These are phyloP conservation scores for Phthorimaea operculella DNA, from an alignment of 1,140 invertebrate genomes.

Conservation along the genomic window DNA sequence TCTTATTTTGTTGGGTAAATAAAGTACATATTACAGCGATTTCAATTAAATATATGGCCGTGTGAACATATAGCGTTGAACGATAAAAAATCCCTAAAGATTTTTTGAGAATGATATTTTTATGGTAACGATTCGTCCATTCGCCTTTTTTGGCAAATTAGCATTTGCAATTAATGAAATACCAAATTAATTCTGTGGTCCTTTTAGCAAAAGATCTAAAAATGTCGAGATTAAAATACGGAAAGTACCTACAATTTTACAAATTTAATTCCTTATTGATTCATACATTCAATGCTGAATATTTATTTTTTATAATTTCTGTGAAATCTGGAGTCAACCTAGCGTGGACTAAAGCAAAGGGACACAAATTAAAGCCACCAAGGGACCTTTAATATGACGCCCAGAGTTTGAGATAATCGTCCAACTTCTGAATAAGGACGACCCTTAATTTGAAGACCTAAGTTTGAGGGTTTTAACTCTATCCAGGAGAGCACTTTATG, in stretches of 20 bases:
- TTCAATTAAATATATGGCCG: conserved; percentile 20
- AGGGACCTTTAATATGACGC: conserved; percentile 3
- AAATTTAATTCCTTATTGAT: no score
- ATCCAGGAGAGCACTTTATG: no score
- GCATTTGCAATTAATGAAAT: background rate
- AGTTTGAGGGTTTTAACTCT: background rate
- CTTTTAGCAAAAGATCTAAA: background rate
- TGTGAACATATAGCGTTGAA: conserved; percentile 12
- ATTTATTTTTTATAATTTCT: no score
- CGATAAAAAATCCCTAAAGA: background rate
- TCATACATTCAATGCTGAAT: no score
- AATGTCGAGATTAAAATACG: no score
- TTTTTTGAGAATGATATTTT: background rate
- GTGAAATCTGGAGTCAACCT: no score
- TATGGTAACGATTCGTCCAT: background rate
- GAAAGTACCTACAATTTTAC: no score
- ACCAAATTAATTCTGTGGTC: background rate
- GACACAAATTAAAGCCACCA: background rate
- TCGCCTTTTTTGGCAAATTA: background rate
- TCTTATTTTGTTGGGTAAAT: conserved; percentile 21
- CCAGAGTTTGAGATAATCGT: background rate
- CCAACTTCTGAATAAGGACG: background rate
- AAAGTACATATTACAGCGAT: conserved; percentile 15
- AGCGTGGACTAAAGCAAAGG: background rate
- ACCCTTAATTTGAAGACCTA: background rate